Conservation (phyloP, 2,113 vertebrate genomes). For the Deroptyus accipitrinus region DNA sequence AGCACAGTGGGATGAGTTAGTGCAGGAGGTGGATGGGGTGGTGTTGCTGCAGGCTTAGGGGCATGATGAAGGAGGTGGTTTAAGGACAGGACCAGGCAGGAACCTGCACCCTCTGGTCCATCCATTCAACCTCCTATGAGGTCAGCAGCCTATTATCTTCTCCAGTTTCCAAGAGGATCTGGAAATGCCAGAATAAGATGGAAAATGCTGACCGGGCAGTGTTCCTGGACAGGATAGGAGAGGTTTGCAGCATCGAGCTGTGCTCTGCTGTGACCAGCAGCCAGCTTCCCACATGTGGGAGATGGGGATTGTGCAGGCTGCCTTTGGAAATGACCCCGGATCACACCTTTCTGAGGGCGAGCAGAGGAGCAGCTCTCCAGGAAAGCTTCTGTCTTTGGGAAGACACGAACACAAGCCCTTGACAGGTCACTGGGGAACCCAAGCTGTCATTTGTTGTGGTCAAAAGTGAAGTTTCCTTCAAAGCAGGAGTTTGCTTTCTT, state of each 20-base stretch:
- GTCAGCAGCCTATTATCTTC: not conserved
- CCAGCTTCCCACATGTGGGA: not conserved
- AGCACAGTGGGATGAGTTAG: rapidly evolving
- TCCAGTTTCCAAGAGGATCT: not conserved
- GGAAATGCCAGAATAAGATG: not conserved
- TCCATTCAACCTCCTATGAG: not conserved
- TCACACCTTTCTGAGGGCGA: not conserved
- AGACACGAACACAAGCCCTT: not conserved
- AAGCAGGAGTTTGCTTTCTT: not conserved
- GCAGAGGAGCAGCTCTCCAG: not conserved
- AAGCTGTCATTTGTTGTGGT: not conserved
- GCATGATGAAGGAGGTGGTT: not conserved
- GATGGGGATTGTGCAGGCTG: too few relatives aligned
- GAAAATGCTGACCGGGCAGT: rapidly evolving
- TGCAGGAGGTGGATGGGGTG: not conserved
- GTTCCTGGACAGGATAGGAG: not conserved
- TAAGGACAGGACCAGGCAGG: not conserved
- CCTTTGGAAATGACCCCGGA: not conserved
- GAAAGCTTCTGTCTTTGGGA: not conserved
- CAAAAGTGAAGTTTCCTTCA: not conserved
- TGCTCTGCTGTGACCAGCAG: not conserved
- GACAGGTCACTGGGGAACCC: not conserved
- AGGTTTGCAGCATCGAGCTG: not conserved
- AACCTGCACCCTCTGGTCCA: not conserved
- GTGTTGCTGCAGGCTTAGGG: not conserved